Base-by-base conservation (phyloP, 2,797 vertebrate species). In the Gambelia wislizenii region DNA sequence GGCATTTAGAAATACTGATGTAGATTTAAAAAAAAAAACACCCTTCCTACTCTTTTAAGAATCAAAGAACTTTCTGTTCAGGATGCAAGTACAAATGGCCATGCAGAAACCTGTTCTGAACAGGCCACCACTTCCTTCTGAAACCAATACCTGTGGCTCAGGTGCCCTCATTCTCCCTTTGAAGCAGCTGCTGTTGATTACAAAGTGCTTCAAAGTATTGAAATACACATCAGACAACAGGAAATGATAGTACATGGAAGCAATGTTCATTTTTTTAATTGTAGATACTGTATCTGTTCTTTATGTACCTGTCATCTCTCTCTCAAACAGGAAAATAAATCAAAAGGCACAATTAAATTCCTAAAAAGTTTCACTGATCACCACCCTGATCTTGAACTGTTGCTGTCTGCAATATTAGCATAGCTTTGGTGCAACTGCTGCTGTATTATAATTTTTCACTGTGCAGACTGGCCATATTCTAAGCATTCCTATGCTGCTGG, bases 41-140 rank as follows among this genome's bases (percentile, higher is more conserved):
- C 36, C 30, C 9, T 74, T 27, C 22, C 47, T 74, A 44, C n/a
- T 22, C 30, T 25, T 86, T 81, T 59, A 56, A 39, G 69, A 82
- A 83, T 83, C 20, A 80, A 87, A 87, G 49, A 47, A 87, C 42
- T 30, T 82, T 36, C 61, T 81, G 42, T 59, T 82, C 67, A 82
- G 78, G 78, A 74, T 14, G n/a, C 52, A 74, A 59, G 4, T 70
- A 59, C 79, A 75, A 36, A 13, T 64, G 42, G 30, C 22, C 20
- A 30, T 49, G 44, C 20, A 61, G 52, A 27, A 61, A 49, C 56
- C 47, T n/a, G 42, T 61, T 82, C 67, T 20, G 18, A 87, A 72
- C 27, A 72, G 12, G 42, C 59, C 52, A 74, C 18, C 52, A 82
- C 52, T 74, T 61, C 30, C 78, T 87, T 70, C 86, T 69, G 42